Percentiles rank a stretch among this genome's conserved stretches.
Conservation (phyloP, 2,888 invertebrate genomes). For the Perdita meconis region DNA sequence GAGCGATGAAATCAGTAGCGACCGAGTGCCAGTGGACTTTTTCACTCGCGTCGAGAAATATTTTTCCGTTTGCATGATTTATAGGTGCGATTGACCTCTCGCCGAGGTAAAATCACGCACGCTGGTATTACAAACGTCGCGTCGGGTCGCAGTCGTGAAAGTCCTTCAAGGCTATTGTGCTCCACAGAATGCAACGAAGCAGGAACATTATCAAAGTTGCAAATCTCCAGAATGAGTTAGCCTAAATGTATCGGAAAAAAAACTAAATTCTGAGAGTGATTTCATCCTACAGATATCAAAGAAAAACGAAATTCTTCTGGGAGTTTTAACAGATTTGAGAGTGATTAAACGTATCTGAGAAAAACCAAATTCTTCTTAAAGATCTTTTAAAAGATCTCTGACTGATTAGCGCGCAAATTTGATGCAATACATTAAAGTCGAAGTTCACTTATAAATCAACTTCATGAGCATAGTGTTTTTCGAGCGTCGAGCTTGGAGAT, state of each 20-base stretch:
- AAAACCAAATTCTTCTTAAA: too few species aligned
- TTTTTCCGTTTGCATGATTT: slow-evolving; percentile 39
- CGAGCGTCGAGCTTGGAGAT: not conserved
- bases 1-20: slow-evolving; percentile 31
- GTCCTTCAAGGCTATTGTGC: slow-evolving; percentile 10
- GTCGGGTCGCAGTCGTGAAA: slow-evolving; percentile 32
- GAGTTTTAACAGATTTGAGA: too few species aligned
- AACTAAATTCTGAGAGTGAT: not conserved
- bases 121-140: slow-evolving; percentile 17
- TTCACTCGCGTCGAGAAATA: slow-evolving; percentile 22
- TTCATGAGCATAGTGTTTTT: not conserved
- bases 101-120: slow-evolving; percentile 20
- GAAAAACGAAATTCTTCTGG: too few species aligned
- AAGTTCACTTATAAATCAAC: too few species aligned
- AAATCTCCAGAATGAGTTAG: too few species aligned
- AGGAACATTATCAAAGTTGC: not conserved
- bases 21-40: slow-evolving; percentile 19
- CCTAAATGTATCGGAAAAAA: not conserved
- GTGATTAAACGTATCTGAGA: too few species aligned
- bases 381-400: too few species aligned
- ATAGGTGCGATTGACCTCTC: slow-evolving; percentile 49
- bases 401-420: too few species aligned
- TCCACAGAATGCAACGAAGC: not conserved
- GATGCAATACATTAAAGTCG: too few species aligned
- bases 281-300: too few species aligned